Base-by-base conservation (phyloP, 2,797 vertebrate species). In the Sebastes aleutianus region DNA sequence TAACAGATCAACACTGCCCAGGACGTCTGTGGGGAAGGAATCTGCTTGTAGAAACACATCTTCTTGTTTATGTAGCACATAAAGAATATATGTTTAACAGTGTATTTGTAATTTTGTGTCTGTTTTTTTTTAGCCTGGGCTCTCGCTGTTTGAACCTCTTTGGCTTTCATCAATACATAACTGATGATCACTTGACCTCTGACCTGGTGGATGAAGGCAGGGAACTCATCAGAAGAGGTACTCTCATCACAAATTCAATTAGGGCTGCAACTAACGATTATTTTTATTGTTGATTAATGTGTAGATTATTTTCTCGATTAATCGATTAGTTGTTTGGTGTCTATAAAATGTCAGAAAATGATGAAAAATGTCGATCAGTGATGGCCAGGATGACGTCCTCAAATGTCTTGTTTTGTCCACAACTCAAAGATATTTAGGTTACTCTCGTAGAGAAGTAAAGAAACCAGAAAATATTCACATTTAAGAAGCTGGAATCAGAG, bases 81-180 rank as follows among this genome's bases (percentile, higher is more conserved):
- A 10, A 11, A 50, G 5, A 34, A 22, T 62, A 29, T 47, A 10
- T 4, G 0, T 73, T 39, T 26, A 24, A 56, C 3, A 61, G 13
- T 36, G 92, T 95, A 20, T 64, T 36, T 75, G 4, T 36, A 24
- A 69, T 13, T 63, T 93, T 86, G 11, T 74, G 24, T 80, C 8
- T 65, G 50, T 8, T 8, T 84, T 84, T 84, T 36, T 91, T 16
- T 88, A 99, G 98, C 89, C 94, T 99, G 86, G 97, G 97, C 79
- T 97, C 97, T 74, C 97, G 97, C 78, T 99, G 97, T 95, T 95
- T 99, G 93, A 99, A 99, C 92, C 95, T 99, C 66, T 88, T 99
- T 86, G 98, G 98, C 72, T 97, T 99, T 79, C 97, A 98, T 89
- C 98, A 99, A 91, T 99, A 98, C 80, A 96, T 99, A 90, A 97